phyloP scores from a whole-genome alignment of 2,797 vertebrate genomes.

The Kryptolebias ocellatus region DNA sequence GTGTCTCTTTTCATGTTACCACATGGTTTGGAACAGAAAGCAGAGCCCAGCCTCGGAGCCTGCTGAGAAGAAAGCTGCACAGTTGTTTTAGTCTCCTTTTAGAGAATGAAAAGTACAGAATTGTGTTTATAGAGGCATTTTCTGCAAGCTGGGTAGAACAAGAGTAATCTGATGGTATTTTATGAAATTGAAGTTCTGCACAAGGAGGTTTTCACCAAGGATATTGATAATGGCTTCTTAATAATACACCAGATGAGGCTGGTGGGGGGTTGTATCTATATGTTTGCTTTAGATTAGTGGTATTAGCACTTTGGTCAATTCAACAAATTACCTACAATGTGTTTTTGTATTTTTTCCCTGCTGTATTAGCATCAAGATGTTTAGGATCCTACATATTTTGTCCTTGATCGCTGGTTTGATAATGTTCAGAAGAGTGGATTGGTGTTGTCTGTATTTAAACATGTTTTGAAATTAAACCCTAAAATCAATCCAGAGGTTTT shows the following conservation, averaged over 20 bases:
- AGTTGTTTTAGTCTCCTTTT: slow-evolving; percentile 27
- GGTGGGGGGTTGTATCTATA: too few species aligned
- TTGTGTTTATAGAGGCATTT: slow-evolving; percentile 17
- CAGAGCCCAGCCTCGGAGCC: slow-evolving; percentile 29
- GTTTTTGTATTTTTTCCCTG: too few species aligned
- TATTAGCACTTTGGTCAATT: too few species aligned
- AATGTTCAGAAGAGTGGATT: too few species aligned
- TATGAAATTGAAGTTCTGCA: not conserved
- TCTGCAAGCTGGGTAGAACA: slow-evolving; percentile 8
- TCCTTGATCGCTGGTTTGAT: too few species aligned
- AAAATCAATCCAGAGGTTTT: not conserved
- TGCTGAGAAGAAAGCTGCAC: slow-evolving; percentile 33
- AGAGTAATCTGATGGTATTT: slow-evolving; percentile 19
- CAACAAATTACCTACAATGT: too few species aligned
- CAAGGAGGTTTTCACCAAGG: not conserved
- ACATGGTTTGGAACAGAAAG: slow-evolving; percentile 56
- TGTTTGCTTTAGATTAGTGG: too few species aligned
- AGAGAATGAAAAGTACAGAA: slow-evolving; percentile 25
- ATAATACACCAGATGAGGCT: too few species aligned
- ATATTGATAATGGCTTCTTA: not conserved
- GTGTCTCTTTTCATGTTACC: slow-evolving; percentile 13
- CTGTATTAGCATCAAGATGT: too few species aligned
- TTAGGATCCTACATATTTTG: too few species aligned
- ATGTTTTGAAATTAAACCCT: too few species aligned
- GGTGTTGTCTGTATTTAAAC: too few species aligned